Conservation (phyloP, 2,888 invertebrate genomes). For the Podabrus alpinus region DNA sequence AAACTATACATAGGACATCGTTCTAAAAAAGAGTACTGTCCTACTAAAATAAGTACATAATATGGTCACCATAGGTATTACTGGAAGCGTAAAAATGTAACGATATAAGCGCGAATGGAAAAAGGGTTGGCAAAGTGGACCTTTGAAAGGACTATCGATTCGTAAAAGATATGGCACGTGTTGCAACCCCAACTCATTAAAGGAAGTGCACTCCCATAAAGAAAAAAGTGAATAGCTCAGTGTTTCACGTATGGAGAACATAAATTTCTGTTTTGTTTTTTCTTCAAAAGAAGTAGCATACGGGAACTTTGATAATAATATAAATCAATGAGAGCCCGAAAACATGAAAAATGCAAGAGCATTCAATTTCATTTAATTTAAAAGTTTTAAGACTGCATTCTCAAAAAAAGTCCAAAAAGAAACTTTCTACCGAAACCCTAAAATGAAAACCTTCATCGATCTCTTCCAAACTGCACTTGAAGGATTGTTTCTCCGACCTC, state of each 20-base stretch:
- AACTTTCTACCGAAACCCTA: background rate
- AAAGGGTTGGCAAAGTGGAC: slow-evolving; percentile 17
- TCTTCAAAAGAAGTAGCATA: background rate
- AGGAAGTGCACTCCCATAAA: slow-evolving; percentile 3
- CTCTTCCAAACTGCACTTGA: background rate
- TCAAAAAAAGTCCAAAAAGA: background rate
- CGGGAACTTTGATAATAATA: background rate
- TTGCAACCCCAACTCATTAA: slow-evolving; percentile 15
- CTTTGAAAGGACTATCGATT: slow-evolving; percentile 11
- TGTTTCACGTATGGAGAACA: background rate
- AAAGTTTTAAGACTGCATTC: background rate
- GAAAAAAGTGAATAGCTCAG: background rate
- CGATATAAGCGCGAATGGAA: slow-evolving; percentile 2
- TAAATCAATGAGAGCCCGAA: background rate
- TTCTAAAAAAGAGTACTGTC: too few relatives aligned
- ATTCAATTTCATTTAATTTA: background rate
- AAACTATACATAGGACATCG: too few relatives aligned
- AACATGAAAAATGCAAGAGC: background rate
- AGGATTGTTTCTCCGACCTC: background rate
- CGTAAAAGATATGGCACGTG: slow-evolving; percentile 22
- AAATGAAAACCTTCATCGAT: background rate
- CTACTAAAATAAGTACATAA: too few relatives aligned
- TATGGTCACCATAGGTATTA: too few relatives aligned
- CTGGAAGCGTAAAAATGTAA: slow-evolving; percentile 4
- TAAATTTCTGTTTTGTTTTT: background rate